Percentiles rank a stretch among this genome's conserved stretches.
phyloP scores from a whole-genome alignment of 1,140 invertebrate species.

The Bombus sibiricus region DNA sequence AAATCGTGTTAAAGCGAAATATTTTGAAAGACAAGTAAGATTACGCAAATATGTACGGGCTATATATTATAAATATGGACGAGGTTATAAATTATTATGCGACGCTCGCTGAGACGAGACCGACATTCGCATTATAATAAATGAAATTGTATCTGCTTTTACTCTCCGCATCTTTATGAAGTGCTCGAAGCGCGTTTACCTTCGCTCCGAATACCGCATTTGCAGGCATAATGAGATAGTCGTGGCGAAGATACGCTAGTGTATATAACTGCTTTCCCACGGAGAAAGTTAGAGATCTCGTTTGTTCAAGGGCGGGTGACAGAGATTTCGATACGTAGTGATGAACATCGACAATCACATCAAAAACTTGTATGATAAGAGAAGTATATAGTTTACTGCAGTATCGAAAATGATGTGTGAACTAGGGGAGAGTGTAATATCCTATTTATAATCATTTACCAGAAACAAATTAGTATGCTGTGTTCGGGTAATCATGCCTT shows the following conservation, averaged over 20 bases:
- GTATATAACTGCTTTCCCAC: constrained; percentile 43
- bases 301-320: neutral
- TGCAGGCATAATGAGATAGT: constrained; percentile 49
- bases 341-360: neutral
- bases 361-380: neutral
- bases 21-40: no score
- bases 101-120: neutral
- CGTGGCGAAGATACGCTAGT: constrained; percentile 21
- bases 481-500: constrained; percentile 29
- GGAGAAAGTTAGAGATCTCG: constrained; percentile 42
- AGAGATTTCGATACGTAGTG: neutral
- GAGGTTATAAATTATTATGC: constrained; percentile 12
- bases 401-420: neutral
- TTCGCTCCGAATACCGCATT: constrained; percentile 6
- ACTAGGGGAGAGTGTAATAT: constrained; percentile 2
- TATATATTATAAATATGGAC: no score
- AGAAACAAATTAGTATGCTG: constrained; percentile 30
- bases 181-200: constrained; percentile 23
- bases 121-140: constrained; percentile 35
- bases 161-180: constrained; percentile 23
- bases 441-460: constrained; percentile 48
- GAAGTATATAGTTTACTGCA: no score
- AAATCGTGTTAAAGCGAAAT: no score
- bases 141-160: constrained; percentile 23
- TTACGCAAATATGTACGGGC: no score